Base-by-base conservation (phyloP, 2,113 vertebrate species). In the Mus spicilegus region DNA sequence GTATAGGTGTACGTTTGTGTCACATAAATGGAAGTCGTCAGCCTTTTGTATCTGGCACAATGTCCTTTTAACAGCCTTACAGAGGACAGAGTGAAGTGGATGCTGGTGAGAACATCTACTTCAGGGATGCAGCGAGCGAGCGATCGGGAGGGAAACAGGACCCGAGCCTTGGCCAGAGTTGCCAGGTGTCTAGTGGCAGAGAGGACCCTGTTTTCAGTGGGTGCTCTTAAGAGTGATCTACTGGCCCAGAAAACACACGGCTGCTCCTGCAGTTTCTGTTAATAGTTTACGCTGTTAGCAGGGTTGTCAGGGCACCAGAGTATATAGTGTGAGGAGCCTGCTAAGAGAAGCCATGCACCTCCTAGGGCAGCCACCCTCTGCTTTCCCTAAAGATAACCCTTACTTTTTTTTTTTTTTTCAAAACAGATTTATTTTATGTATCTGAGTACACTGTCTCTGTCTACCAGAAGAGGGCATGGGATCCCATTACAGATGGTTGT, bases 11-110 rank as follows among this genome's bases (percentile, higher is more conserved):
- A 22, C 39, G 77, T 75, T 94, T 85, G 49, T n/a, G 82, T 75
- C 49, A 0, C 11, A 16, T 70, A 20, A 70, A 5, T 82, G 70
- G 49, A 26, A 49, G 0, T 56, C 2, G 22, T 9, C 20, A 75
- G 58, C 36, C 46, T n/a, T 89, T 49, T 78, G 42, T 95, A 20
- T 67, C 17, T 84, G 81, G 3, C 14, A n/a, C 67, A 39, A 3
- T 54, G 36, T 73, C 54, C 39, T 95, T 90, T 86, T 73, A 91
- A 90, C 42, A 82, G 46, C 85, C 42, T 86, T 42, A n/a, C 7
- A 19, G 36, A 4, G 10, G 49, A 0, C 67, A 56, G 42, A 65
- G 36, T 67, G 19, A 69, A 16, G 46, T 26, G 72, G 65, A 14
- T 26, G 1, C 42, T 87, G 3, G 7, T 1, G 1, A 58, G 46